phyloP scores from a whole-genome alignment of 2,888 invertebrate genomes.

The Pasiphila rectangulata region DNA sequence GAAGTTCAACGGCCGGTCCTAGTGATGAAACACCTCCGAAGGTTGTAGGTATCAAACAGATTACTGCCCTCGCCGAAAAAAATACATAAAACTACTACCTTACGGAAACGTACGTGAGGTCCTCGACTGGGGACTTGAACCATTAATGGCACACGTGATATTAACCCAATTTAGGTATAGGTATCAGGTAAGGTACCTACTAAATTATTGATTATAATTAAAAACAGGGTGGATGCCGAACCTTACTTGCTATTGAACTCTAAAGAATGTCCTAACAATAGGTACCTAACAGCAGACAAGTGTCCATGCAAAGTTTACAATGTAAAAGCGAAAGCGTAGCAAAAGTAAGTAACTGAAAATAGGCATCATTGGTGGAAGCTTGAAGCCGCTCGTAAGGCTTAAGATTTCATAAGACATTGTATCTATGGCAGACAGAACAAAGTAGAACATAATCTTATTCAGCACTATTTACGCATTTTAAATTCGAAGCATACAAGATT shows the following conservation, averaged over 20 bases:
- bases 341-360: too few relatives aligned
- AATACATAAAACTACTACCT: conserved; percentile 34
- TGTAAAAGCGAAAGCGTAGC: too few relatives aligned
- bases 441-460: too few relatives aligned
- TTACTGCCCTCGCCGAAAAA: conserved; percentile 54
- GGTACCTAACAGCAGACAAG: conserved; percentile 2
- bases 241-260: conserved; percentile 48
- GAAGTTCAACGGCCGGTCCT: conserved; percentile 61
- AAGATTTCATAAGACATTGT: too few relatives aligned
- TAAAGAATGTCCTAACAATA: conserved; percentile 14
- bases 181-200: conserved; percentile 14
- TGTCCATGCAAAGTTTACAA: too few relatives aligned
- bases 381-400: too few relatives aligned
- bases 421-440: too few relatives aligned
- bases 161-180: conserved; percentile 21
- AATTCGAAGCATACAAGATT: too few relatives aligned
- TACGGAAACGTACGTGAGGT: conserved; percentile 56
- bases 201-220: conserved; percentile 29
- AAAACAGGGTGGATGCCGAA: conserved; percentile 38
- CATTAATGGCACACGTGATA: conserved; percentile 30
- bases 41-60: conserved; percentile 64
- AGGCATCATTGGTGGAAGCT: too few relatives aligned
- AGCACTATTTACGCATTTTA: too few relatives aligned
- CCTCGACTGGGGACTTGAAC: conserved; percentile 50
- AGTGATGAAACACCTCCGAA: conserved; percentile 64